Percentiles rank a stretch among this genome's conserved stretches.
phyloP scores from a whole-genome alignment of 2,888 invertebrate species.

The Teleogryllus oceanicus region DNA sequence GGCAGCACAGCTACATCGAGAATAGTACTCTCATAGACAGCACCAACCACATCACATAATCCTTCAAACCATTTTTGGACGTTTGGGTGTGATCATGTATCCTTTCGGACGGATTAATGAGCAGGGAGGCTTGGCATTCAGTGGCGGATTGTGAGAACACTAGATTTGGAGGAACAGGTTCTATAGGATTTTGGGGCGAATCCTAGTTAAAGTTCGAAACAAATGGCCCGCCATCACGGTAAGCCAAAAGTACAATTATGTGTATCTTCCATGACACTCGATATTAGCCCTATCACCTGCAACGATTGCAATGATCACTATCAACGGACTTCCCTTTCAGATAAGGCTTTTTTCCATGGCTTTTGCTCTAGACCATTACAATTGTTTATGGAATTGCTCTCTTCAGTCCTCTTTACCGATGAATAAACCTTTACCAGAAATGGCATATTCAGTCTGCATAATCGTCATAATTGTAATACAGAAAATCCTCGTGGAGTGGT shows the following conservation, averaged over 20 bases:
- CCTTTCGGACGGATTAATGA: neutral
- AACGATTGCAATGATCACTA: neutral
- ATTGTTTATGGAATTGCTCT: neutral
- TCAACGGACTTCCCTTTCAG: neutral
- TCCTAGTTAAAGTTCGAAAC: neutral
- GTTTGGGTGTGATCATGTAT: neutral
- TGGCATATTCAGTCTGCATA: neutral
- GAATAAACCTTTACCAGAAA: neutral
- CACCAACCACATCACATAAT: neutral
- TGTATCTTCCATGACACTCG: neutral
- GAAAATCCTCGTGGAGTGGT: neutral
- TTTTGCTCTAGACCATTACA: neutral
- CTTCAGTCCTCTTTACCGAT: constrained; percentile 20
- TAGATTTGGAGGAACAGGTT: constrained; percentile 20
- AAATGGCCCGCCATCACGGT: neutral
- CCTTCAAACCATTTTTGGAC: neutral
- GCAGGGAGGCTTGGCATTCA: neutral
- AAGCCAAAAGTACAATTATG: neutral
- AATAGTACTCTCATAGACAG: no score
- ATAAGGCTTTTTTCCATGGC: neutral
- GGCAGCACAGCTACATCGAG: no score
- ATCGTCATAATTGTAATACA: neutral
- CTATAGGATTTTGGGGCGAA: neutral
- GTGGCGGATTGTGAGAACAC: neutral
- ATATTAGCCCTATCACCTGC: neutral